Percentiles rank a stretch among this genome's conserved stretches.
phyloP scores from a whole-genome alignment of 2,113 vertebrate genomes.

The Helogale parvula region DNA sequence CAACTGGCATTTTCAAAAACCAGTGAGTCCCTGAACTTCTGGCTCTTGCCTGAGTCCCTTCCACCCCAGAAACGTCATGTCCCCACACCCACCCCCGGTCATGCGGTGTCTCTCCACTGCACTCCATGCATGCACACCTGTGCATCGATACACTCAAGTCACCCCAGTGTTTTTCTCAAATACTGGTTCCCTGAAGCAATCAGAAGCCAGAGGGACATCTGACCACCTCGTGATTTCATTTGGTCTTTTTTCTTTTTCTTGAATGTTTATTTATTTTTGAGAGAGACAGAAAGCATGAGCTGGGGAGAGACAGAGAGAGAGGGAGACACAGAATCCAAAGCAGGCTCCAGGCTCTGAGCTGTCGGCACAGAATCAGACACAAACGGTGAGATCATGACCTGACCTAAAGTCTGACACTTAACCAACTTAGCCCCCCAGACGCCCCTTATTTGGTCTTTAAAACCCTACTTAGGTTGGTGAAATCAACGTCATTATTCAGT shows the following conservation, averaged over 20 bases:
- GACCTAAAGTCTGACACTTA: too few relatives aligned
- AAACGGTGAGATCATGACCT: too few relatives aligned
- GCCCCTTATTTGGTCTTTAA: not conserved
- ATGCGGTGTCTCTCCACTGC: rapidly evolving
- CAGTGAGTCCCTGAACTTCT: too few relatives aligned
- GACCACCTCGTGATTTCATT: not conserved
- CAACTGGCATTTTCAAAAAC: not conserved
- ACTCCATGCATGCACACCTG: rapidly evolving
- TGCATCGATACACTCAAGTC: too few relatives aligned
- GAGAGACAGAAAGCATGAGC: too few relatives aligned
- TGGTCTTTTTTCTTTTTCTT: not conserved
- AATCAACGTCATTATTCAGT: not conserved
- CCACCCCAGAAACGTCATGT: rapidly evolving
- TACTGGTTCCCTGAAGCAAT: not conserved
- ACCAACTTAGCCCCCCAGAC: too few relatives aligned
- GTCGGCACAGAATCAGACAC: too few relatives aligned
- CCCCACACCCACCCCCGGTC: not conserved
- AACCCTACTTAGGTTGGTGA: rapidly evolving
- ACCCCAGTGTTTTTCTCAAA: not conserved
- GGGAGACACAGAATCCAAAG: too few relatives aligned
- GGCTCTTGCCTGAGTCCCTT: not conserved
- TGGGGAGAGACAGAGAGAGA: too few relatives aligned
- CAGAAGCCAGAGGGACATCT: not conserved
- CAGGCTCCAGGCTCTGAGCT: too few relatives aligned
- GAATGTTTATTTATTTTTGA: too few relatives aligned